A percentile compares a stretch with the other conserved stretches of the same genome.
Conservation (phyloP, 2,797 vertebrate species). For the Rhinoraja longicauda region DNA sequence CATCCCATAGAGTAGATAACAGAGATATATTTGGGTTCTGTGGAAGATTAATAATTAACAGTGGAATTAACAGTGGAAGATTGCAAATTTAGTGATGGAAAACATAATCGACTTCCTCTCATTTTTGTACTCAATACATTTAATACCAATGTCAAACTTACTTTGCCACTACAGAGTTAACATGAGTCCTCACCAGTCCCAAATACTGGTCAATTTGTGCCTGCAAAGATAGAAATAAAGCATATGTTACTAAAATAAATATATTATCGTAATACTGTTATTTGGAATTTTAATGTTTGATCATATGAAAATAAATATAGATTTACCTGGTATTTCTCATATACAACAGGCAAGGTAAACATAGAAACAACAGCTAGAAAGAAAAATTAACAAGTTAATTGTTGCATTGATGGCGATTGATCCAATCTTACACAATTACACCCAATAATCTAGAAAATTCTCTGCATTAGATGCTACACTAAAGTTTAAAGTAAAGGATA, state of each 20-base stretch:
- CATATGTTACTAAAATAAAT: not conserved
- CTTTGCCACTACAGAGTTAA: slow-evolving; percentile 94
- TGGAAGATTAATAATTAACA: too few species aligned
- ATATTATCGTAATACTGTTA: not conserved
- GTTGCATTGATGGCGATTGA: not conserved
- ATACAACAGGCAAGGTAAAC: slow-evolving; percentile 95
- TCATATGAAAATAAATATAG: slow-evolving; percentile 1
- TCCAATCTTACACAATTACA: not conserved
- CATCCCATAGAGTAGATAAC: not conserved
- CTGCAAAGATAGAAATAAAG: slow-evolving; percentile 54
- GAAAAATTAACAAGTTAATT: slow-evolving; percentile 43
- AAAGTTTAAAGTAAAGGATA: not conserved
- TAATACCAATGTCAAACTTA: slow-evolving; percentile 60
- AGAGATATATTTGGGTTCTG: not conserved
- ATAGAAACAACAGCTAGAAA: slow-evolving; percentile 86
- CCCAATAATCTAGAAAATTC: too few species aligned
- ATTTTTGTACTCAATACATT: too few species aligned
- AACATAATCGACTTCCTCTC: not conserved
- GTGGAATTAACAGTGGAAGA: not conserved
- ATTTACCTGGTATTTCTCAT: slow-evolving; percentile 95
- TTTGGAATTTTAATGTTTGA: not conserved
- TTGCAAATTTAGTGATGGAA: not conserved
- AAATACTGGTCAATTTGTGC: slow-evolving; percentile 97
- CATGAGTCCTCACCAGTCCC: slow-evolving; percentile 90
- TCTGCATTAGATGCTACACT: not conserved